phyloP scores from a whole-genome alignment of 2,797 vertebrate genomes.

The Pampus argenteus region DNA sequence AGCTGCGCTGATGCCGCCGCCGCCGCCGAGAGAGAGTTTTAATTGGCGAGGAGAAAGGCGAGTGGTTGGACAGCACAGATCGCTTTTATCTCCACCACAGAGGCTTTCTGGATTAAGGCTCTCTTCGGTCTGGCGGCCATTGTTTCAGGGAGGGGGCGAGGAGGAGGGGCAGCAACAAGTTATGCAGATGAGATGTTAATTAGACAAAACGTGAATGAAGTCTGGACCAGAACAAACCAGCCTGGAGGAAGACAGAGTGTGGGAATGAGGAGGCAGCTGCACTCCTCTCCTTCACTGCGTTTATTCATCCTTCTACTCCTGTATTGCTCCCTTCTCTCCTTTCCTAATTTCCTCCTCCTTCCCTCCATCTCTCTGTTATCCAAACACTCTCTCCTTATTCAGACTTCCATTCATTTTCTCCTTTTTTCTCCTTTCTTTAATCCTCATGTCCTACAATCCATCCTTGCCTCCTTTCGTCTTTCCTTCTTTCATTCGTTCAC shows the following conservation, averaged over 20 bases:
- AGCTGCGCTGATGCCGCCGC: background rate
- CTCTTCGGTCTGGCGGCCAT: constrained; percentile 90
- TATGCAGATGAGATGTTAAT: constrained; percentile 99
- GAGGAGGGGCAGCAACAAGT: constrained; percentile 89
- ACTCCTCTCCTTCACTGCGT: constrained; percentile 49
- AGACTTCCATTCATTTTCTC: background rate
- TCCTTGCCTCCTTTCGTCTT: background rate
- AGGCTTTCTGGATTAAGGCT: constrained; percentile 91
- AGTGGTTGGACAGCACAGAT: constrained; percentile 79
- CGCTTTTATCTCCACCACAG: constrained; percentile 89
- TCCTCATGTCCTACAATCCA: too few relatives aligned
- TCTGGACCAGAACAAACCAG: constrained; percentile 93
- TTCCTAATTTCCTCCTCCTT: background rate
- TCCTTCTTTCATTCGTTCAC: constrained; percentile 22
- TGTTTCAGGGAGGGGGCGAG: constrained; percentile 82
- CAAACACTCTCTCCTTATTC: background rate
- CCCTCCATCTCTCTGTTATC: background rate
- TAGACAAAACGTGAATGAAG: constrained; percentile 94
- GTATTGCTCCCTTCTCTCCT: background rate
- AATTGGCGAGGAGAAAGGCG: constrained; percentile 80
- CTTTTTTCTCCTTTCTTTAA: too few relatives aligned
- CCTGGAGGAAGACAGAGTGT: constrained; percentile 79
- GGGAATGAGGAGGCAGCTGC: constrained; percentile 72
- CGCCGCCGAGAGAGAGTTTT: constrained; percentile 72
- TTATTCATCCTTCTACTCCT: constrained; percentile 10